These are phyloP conservation scores for Cyclura pinguis DNA, from an alignment of 2,797 vertebrate species.

Conservation along the genomic window DNA sequence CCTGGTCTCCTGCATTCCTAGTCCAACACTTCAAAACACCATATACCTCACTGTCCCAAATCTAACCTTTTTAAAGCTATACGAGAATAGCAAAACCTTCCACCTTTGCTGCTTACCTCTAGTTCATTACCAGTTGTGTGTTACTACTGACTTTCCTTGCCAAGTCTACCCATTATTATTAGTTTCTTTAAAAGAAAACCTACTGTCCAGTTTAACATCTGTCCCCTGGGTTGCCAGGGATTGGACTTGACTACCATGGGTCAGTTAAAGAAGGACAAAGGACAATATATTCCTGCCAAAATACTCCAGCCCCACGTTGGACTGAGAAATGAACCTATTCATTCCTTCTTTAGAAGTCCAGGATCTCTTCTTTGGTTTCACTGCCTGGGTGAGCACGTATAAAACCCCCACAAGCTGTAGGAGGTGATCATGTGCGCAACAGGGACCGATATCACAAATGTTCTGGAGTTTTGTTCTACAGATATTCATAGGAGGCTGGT, in stretches of 20 bases:
- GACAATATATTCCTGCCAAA: not conserved
- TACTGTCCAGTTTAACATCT: not conserved
- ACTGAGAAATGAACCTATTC: constrained; percentile 39
- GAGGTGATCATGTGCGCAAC: not conserved
- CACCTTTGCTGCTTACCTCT: not conserved
- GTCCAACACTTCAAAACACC: too few species aligned
- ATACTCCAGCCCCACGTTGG: not conserved
- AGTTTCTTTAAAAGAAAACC: not conserved
- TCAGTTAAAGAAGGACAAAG: not conserved
- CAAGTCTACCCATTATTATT: not conserved
- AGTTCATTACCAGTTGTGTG: too few species aligned
- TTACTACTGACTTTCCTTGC: not conserved
- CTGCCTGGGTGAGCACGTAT: constrained; percentile 10
- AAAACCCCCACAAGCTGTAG: not conserved
- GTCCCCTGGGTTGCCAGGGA: not conserved
- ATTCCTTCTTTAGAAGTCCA: not conserved
- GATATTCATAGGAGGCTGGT: constrained; percentile 3
- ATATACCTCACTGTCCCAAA: not conserved
- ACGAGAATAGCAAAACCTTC: not conserved
- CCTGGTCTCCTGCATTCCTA: too few species aligned
- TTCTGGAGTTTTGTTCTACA: not conserved
- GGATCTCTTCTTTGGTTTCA: not conserved
- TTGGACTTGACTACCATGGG: not conserved
- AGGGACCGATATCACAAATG: not conserved
- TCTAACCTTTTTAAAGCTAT: not conserved